phyloP scores from a whole-genome alignment of 2,797 vertebrate species.

The Heliangelus exortis region DNA sequence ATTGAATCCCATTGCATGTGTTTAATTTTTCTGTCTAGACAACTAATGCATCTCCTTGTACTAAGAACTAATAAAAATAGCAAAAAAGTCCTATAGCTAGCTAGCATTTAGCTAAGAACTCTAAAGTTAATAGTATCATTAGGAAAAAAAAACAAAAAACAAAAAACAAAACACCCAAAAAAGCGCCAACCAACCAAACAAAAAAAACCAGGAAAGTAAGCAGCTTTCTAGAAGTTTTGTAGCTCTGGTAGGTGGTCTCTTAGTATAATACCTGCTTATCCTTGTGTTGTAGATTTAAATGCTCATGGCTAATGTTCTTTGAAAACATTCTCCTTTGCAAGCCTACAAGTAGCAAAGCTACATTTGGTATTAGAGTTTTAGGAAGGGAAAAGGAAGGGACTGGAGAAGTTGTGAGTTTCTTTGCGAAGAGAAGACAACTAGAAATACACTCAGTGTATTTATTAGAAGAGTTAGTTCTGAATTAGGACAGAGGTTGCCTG shows the following conservation, averaged over 20 bases:
- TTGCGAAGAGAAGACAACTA: not conserved
- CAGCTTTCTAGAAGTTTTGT: not conserved
- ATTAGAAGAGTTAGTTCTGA: not conserved
- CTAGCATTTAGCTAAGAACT: not conserved
- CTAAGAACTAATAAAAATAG: not conserved
- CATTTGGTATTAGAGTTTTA: not conserved
- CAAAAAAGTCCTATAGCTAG: not conserved
- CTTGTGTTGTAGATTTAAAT: not conserved
- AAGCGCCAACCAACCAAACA: no score
- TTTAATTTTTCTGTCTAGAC: not conserved
- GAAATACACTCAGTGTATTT: not conserved
- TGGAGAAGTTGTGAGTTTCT: not conserved
- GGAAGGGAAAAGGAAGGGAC: not conserved
- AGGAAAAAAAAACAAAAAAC: not conserved
- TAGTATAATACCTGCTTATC: not conserved
- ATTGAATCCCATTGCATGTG: not conserved
- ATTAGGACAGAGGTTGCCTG: not conserved
- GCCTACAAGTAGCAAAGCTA: not conserved
- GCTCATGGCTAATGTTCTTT: not conserved
- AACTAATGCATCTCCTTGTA: not conserved
- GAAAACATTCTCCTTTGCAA: not conserved
- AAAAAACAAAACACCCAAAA: not conserved
- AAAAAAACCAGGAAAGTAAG: not conserved
- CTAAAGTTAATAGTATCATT: not conserved
- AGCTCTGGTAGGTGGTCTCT: not conserved